Evolutionary conservation across 2,113 vertebrate genomes (phyloP).

Genomic region (Vicugna pacos): DNA sequence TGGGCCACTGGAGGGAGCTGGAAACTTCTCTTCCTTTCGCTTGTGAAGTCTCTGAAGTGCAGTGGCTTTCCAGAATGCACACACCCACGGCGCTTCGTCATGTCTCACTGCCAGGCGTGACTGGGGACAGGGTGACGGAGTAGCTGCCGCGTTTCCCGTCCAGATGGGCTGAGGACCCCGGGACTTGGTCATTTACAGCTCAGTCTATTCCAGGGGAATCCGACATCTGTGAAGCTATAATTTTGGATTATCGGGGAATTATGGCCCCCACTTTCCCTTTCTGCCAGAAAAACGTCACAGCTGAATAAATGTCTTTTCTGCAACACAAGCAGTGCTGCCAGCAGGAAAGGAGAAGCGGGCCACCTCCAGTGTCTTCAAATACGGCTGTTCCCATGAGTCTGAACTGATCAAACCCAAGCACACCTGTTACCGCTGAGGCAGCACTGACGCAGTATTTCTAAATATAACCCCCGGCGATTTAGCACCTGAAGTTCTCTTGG

Average conservation of each 20-base stretch:
- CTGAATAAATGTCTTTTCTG: not conserved
- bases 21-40: fast-evolving
- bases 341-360: not conserved
- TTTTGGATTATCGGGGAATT: not conserved
- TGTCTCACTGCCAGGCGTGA: fast-evolving
- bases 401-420: not conserved
- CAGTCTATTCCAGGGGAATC: not conserved
- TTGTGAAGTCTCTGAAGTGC: not conserved
- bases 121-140: fast-evolving
- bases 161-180: not conserved
- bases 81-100: fast-evolving
- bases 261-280: not conserved
- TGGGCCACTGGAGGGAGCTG: not conserved
- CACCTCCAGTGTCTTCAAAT: not conserved
- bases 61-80: not conserved
- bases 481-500: slow-evolving; percentile 49
- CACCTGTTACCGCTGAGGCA: not conserved
- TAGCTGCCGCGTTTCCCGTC: fast-evolving
- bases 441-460: not conserved
- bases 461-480: not conserved
- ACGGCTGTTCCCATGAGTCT: not conserved
- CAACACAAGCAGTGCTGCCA: fast-evolving
- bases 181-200: fast-evolving
- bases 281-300: not conserved
- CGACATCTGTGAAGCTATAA: fast-evolving